Evolutionary conservation across 2,888 invertebrate genomes (phyloP).

Genomic region (Congeria kusceri): DNA sequence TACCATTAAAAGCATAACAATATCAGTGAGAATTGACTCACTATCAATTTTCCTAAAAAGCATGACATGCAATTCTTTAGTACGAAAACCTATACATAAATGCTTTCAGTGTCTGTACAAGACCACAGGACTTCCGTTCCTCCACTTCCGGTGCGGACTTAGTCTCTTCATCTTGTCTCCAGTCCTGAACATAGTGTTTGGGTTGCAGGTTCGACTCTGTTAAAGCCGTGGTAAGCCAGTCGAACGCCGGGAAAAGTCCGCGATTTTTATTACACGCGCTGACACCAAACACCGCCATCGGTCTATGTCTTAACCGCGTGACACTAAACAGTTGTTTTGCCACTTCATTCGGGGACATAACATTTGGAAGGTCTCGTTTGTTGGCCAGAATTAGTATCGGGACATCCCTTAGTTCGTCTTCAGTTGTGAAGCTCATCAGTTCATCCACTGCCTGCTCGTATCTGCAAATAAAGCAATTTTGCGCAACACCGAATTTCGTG

Average conservation of each 20-base stretch:
- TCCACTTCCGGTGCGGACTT: too few relatives aligned
- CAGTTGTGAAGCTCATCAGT: conserved; percentile 26
- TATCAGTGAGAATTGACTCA: too few relatives aligned
- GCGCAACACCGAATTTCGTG: too few relatives aligned
- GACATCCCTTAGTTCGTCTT: conserved; percentile 52
- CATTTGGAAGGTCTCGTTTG: conserved; percentile 67
- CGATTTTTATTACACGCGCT: conserved; percentile 13
- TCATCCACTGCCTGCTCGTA: conserved; percentile 55
- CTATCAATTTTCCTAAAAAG: too few relatives aligned
- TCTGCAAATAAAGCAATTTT: conserved; percentile 13
- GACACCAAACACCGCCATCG: conserved; percentile 34
- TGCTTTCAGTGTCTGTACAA: too few relatives aligned
- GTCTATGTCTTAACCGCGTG: background rate
- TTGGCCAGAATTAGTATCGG: conserved; percentile 66
- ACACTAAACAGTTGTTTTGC: conserved; percentile 26
- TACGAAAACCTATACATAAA: too few relatives aligned
- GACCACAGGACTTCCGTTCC: too few relatives aligned
- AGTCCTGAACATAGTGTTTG: too few relatives aligned
- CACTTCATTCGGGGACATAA: conserved; percentile 53
- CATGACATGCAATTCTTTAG: too few relatives aligned
- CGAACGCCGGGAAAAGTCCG: conserved; percentile 61
- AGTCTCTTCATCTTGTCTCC: too few relatives aligned
- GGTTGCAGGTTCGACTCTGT: background rate
- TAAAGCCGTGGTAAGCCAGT: conserved; percentile 51
- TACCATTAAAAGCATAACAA: too few relatives aligned